These are phyloP conservation scores for Cydia fagiglandana DNA, from an alignment of 1,140 invertebrate species.

Conservation along the genomic window DNA sequence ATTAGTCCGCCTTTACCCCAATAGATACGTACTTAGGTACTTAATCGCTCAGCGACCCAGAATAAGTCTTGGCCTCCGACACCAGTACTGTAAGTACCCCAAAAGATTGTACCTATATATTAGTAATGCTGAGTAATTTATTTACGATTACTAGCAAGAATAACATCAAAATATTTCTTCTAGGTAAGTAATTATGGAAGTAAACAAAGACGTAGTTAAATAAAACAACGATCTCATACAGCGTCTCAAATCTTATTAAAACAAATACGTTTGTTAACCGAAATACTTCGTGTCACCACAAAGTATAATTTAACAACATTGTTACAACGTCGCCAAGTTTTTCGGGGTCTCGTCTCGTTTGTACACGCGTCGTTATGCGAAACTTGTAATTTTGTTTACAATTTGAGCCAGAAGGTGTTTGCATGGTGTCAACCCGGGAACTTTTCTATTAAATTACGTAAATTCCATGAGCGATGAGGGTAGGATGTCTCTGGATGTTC, in stretches of 20 bases:
- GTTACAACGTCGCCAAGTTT: constrained; percentile 16
- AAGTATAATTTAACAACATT: constrained; percentile 11
- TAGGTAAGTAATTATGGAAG: too few relatives aligned
- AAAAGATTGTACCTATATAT: too few relatives aligned
- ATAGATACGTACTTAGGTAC: too few relatives aligned
- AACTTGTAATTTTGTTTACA: constrained; percentile 31
- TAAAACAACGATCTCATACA: too few relatives aligned
- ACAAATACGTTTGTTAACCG: neutral
- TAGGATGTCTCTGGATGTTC: constrained; percentile 21
- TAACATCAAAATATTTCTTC: too few relatives aligned
- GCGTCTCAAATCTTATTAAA: neutral
- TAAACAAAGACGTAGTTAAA: too few relatives aligned
- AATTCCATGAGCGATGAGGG: constrained; percentile 29
- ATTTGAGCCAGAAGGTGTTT: constrained; percentile 30
- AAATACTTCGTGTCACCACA: neutral
- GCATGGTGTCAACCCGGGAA: constrained; percentile 23
- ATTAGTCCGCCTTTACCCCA: too few relatives aligned
- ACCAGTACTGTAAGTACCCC: too few relatives aligned
- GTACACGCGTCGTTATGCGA: constrained; percentile 9
- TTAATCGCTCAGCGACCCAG: too few relatives aligned
- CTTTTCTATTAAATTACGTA: constrained; percentile 32
- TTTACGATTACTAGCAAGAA: too few relatives aligned
- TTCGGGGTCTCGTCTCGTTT: constrained; percentile 1
- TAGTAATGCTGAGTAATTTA: too few relatives aligned
- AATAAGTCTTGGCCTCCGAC: too few relatives aligned